These are phyloP conservation scores for Triplophysa dalaica DNA, from an alignment of 2,113 vertebrate genomes.

Conservation along the genomic window DNA sequence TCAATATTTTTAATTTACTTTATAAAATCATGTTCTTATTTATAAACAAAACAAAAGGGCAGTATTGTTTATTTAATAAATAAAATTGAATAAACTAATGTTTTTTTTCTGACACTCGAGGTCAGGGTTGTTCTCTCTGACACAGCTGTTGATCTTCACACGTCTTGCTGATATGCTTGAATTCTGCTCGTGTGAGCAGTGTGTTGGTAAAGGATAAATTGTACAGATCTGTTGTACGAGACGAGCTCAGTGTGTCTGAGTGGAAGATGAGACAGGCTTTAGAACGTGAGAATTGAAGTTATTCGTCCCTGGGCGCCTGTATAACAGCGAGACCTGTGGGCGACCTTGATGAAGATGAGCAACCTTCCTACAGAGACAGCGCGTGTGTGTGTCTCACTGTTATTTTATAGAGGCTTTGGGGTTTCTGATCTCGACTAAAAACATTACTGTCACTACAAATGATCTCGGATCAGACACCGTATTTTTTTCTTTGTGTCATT, in stretches of 20 bases:
- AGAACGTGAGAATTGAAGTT: conserved; percentile 44
- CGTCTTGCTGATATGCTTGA: conserved; percentile 51
- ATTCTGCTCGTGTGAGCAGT: conserved; percentile 55
- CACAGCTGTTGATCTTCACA: conserved; percentile 30
- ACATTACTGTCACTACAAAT: conserved; percentile 29
- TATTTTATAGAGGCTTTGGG: background rate
- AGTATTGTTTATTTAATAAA: background rate
- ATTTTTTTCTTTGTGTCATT: background rate
- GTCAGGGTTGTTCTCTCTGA: background rate
- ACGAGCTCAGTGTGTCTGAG: conserved; percentile 61
- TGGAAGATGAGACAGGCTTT: conserved; percentile 34
- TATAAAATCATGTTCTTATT: background rate
- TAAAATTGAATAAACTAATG: too few species aligned
- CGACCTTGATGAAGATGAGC: conserved; percentile 72
- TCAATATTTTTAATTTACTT: background rate
- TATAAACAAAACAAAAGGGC: too few species aligned
- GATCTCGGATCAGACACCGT: background rate
- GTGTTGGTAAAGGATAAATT: conserved; percentile 57
- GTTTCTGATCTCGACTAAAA: conserved; percentile 33
- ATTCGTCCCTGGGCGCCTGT: conserved; percentile 12
- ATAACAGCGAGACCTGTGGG: conserved; percentile 57
- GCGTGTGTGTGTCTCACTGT: conserved; percentile 3
- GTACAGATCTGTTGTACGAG: conserved; percentile 67
- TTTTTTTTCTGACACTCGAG: background rate
- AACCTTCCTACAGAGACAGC: conserved; percentile 61